Percentiles rank a stretch among this genome's conserved stretches.
phyloP scores from a whole-genome alignment of 1,140 invertebrate species.

The Cephus cinctus region DNA sequence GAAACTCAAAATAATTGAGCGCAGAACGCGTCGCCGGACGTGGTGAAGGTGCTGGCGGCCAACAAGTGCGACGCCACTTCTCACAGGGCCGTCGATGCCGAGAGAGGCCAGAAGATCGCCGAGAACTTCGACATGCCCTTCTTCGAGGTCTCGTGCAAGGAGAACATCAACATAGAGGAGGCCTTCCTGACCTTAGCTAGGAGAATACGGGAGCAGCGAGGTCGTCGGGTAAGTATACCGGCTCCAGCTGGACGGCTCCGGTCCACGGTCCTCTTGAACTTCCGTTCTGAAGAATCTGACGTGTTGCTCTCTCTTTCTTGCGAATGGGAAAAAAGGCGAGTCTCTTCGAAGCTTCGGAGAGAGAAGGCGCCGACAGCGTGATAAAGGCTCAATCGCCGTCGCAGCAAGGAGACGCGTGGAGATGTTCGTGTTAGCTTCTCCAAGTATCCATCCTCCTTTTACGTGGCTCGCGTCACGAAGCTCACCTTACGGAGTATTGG shows the following conservation, averaged over 20 bases:
- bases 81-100: constrained; percentile 72
- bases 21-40: constrained; percentile 82
- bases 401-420: constrained; percentile 42
- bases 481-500: constrained; percentile 1
- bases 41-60: constrained; percentile 79
- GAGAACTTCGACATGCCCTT: constrained; percentile 91
- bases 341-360: constrained; percentile 43
- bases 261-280: neutral
- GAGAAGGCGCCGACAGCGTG: constrained; percentile 38
- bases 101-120: constrained; percentile 82
- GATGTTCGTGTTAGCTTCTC: constrained; percentile 40
- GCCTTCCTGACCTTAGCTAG: constrained; percentile 79
- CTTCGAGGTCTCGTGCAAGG: constrained; percentile 90
- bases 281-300: neutral
- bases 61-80: constrained; percentile 81
- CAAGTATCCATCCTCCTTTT: too few species aligned
- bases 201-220: constrained; percentile 77
- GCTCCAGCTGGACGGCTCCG: too few species aligned
- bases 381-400: constrained; percentile 40
- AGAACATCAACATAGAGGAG: constrained; percentile 86
- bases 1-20: too few species aligned
- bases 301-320: neutral
- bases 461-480: too few species aligned
- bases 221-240: constrained; percentile 65
- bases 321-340: constrained; percentile 32